Evolutionary conservation across 2,888 invertebrate genomes (phyloP), one percentile per base, ranked within the genome.

Genomic region (Orchesellides sinensis): DNA sequence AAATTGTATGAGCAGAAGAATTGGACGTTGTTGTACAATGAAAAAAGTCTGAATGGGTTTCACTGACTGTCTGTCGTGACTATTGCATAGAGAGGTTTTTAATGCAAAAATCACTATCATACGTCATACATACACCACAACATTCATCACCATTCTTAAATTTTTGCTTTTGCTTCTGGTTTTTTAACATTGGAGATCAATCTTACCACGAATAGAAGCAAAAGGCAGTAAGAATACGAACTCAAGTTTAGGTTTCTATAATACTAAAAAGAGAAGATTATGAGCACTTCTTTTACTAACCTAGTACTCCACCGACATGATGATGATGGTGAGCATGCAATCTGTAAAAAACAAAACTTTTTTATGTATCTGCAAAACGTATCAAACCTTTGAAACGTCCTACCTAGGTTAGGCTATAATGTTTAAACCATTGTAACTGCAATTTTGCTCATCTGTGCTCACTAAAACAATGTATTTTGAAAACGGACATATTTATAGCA

Each of bases 241-340:
- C 40, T 14, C 40, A 40, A 40, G 40, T 10, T 40, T 10, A 40
- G 40, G n/a, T 8, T 40, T 32, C 5, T 32, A 32, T 40, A 40
- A 1, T 49, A 8, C 17, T 49, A 21, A 52, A 19, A 70, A 35
- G 23, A 45, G n/a, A 21, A 56, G 69, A n/a, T n/a, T n/a, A n/a
- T 25, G 25, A 19, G 5, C 14, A 14, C 23, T 70, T 70, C 40
- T 56, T 70, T 35, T 56, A 70, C 54, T 70, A 56, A 56, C 70
- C 40, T 29, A 21, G 54, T 70, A 56, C 35, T 70, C 40, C 35
- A 70, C 70, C 70, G 70, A 56, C 70, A 70, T 35, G 70, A 23
- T 70, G 14, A 70, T 32, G 10, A 40, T 10, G 2, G 10, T 2
- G 10, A 40, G 40, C 40, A 5, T 40, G 14, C n/a, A 14, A 8